Percentiles rank a stretch among this genome's conserved stretches.
Evolutionary conservation across 2,888 invertebrate genomes (phyloP).

Genomic region (Mechanitis mazaeus): DNA sequence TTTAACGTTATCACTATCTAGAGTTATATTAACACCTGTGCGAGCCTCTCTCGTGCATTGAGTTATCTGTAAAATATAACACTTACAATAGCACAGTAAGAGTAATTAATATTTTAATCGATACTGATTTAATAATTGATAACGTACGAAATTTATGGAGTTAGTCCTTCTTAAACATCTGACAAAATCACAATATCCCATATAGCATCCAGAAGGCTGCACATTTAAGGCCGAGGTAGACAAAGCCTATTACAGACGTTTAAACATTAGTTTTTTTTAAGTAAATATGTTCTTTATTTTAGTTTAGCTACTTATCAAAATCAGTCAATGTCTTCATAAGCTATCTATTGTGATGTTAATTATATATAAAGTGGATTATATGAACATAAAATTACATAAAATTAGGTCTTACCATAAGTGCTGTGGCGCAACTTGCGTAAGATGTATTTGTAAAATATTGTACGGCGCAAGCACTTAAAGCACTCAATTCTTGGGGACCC

Average conservation of each 20-base stretch:
- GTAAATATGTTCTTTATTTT: not conserved
- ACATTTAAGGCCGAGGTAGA: slow-evolving; percentile 67
- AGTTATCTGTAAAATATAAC: slow-evolving; percentile 53
- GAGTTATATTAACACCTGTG: slow-evolving; percentile 64
- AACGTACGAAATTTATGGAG: slow-evolving; percentile 72
- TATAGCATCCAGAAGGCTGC: slow-evolving; percentile 71
- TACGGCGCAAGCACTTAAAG: slow-evolving; percentile 71
- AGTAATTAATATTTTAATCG: not conserved
- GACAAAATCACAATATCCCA: slow-evolving; percentile 79
- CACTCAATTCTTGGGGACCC: slow-evolving; percentile 73
- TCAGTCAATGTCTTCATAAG: too few species aligned
- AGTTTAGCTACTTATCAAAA: too few species aligned
- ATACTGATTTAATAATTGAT: slow-evolving; percentile 5
- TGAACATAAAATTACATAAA: not conserved
- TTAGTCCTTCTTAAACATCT: slow-evolving; percentile 76
- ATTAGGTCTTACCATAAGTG: slow-evolving; percentile 59
- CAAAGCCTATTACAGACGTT: slow-evolving; percentile 43
- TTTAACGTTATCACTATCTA: slow-evolving; percentile 70
- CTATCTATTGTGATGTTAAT: too few species aligned
- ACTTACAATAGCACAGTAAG: not conserved
- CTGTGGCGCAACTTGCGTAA: slow-evolving; percentile 70
- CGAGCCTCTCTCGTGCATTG: slow-evolving; percentile 74
- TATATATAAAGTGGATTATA: too few species aligned
- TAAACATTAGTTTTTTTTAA: not conserved
- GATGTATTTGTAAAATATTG: slow-evolving; percentile 72